Evolutionary conservation across 2,888 invertebrate species (phyloP), one percentile per base, ranked within the genome.

Genomic region (Philopedon plagiatum): DNA sequence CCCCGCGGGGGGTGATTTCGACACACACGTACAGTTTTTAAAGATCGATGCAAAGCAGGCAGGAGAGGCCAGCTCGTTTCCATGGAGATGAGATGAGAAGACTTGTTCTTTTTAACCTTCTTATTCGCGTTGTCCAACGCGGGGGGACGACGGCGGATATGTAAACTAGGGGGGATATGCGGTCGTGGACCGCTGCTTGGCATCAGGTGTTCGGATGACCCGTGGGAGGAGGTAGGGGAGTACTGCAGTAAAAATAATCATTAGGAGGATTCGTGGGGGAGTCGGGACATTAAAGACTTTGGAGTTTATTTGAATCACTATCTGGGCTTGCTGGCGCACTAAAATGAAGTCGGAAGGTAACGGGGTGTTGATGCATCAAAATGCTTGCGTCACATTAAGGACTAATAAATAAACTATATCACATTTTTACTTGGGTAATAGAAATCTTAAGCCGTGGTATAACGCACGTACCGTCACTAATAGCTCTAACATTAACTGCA

Each of bases 41-140:
- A 86, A 85, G 86, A 86, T 86, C 86, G 85, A 86, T 86, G 86
- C 85, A 86, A 86, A 86, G 85, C 85, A 86, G 81, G 79, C 77
- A 80, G 78, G 79, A 80, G 84, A 84, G 86, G 85, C 84, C 83
- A 85, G 85, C 85, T 85, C 86, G 86, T 86, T 86, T 86, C 86
- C 85, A 86, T 86, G 86, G 86, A 83, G 86, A 86, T 86, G 85
- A 85, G 86, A 84, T 85, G 85, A 85, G 85, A 85, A 83, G 83
- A 84, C 85, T 85, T 85, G 85, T 85, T 85, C 85, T 85, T 86
- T 86, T 85, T 86, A 85, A 85, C 85, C 85, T 84, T 81, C 83
- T 84, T 81, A 83, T 83, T 84, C 84, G 83, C 84, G 84, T 84
- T 80, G 78, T 77, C 75, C 76, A 79, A 76, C 73, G 76, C 67